Conservation (phyloP, 2,888 invertebrate species). For the Heliconius ismenius region DNA sequence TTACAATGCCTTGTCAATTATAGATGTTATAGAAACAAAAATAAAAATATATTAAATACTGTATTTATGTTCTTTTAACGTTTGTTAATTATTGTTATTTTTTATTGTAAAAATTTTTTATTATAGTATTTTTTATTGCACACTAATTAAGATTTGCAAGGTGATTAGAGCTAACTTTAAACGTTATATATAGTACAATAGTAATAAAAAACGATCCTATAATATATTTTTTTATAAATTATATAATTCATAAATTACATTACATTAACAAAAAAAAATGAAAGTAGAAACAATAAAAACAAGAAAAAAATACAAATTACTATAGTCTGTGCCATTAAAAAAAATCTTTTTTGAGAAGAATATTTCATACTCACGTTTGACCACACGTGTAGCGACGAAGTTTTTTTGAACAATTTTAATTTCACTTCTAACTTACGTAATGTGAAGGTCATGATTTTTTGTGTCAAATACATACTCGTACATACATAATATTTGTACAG, state of each 20-base stretch:
- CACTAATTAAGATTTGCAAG: no score
- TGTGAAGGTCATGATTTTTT: background rate
- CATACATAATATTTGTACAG: background rate
- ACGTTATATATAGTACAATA: background rate
- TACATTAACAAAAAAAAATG: no score
- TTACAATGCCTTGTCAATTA: slow-evolving; percentile 8
- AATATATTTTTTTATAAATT: no score
- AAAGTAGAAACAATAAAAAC: no score
- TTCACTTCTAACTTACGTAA: slow-evolving; percentile 1
- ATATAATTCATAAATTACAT: no score
- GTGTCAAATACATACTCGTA: background rate
- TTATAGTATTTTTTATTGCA: background rate
- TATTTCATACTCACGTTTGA: background rate
- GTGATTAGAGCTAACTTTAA: background rate
- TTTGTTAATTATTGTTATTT: background rate
- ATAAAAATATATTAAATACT: background rate
- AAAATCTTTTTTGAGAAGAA: background rate
- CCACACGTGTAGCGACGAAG: background rate
- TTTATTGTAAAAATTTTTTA: background rate
- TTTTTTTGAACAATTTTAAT: background rate
- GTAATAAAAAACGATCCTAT: background rate
- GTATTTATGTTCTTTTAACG: background rate
- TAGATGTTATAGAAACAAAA: background rate
- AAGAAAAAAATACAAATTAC: no score
- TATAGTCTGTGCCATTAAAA: background rate